Percentiles rank a stretch among this genome's conserved stretches.
phyloP scores from a whole-genome alignment of 2,113 vertebrate genomes.

The Catharus fuscescens region DNA sequence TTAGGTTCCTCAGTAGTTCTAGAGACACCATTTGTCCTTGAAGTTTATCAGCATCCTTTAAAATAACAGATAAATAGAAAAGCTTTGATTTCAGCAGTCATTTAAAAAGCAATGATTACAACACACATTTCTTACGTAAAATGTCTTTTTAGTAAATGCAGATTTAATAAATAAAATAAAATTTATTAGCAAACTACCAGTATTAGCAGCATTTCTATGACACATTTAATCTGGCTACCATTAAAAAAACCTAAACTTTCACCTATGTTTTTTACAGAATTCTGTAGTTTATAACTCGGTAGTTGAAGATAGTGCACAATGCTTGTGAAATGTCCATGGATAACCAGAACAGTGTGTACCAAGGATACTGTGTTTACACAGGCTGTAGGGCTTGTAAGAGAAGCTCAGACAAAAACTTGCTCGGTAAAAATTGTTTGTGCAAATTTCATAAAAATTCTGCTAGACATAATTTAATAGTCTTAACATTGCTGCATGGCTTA shows the following conservation, averaged over 20 bases:
- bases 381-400: not conserved
- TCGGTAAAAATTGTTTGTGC: not conserved
- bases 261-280: not conserved
- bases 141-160: not conserved
- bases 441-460: not conserved
- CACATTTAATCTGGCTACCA: not conserved
- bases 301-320: not conserved
- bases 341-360: not conserved
- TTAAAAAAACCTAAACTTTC: not conserved
- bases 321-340: not conserved
- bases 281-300: not conserved
- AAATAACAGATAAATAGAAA: not conserved
- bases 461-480: not conserved
- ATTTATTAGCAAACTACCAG: not conserved
- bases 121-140: not conserved
- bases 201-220: not conserved
- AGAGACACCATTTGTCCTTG: conserved; percentile 42
- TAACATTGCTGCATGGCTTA: not conserved
- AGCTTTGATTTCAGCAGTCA: not conserved
- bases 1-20: conserved; percentile 51
- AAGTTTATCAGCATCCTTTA: conserved; percentile 11
- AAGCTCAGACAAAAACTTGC: not conserved
- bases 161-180: not conserved
- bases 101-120: not conserved
- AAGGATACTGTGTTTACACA: not conserved